These are phyloP conservation scores for Hormaphis cornu DNA, from an alignment of 1,140 invertebrate species.

Conservation along the genomic window DNA sequence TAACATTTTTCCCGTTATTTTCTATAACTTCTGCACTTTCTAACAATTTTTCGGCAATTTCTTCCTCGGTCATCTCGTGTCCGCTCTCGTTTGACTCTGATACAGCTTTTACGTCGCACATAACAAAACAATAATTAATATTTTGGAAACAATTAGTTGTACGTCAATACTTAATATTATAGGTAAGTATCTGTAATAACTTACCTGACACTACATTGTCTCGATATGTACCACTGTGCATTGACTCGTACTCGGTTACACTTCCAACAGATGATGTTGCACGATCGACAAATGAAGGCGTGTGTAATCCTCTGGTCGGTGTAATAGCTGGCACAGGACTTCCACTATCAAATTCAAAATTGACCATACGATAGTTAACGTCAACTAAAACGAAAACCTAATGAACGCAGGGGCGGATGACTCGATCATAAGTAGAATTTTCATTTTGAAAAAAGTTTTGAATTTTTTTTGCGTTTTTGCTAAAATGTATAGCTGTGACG, in stretches of 20 bases:
- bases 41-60: conserved; percentile 56
- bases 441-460: neutral
- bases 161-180: too few species aligned
- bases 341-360: conserved; percentile 22
- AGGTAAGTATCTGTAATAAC: too few species aligned
- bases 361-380: too few species aligned
- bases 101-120: neutral
- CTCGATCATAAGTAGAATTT: neutral
- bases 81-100: neutral
- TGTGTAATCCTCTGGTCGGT: conserved; percentile 18
- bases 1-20: conserved; percentile 50
- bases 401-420: too few species aligned
- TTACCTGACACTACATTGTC: neutral
- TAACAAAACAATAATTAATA: too few species aligned
- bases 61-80: conserved; percentile 49
- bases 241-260: neutral
- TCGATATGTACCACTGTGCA: neutral
- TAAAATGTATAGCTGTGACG: too few species aligned
- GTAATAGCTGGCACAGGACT: conserved; percentile 33
- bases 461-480: neutral
- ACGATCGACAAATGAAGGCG: neutral
- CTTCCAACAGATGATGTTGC: conserved; percentile 19
- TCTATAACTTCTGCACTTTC: conserved; percentile 56
- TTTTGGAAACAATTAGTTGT: too few species aligned
- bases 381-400: too few species aligned